Evolutionary conservation across 2,797 vertebrate genomes (phyloP), one percentile per base, ranked within the genome.

Genomic region (Simalia tracyae): DNA sequence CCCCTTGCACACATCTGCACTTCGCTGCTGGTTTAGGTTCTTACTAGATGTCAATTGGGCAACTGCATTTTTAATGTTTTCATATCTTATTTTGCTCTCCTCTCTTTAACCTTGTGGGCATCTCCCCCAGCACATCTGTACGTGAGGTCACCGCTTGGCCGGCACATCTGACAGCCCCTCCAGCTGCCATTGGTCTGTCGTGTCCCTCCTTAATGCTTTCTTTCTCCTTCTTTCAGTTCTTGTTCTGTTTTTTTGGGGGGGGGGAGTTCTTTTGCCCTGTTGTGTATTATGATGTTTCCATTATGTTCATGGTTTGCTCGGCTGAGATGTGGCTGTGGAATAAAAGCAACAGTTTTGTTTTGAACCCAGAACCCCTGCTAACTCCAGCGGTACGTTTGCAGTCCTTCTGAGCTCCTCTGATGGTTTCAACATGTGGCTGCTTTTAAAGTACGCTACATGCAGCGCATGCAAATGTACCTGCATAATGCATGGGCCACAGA

Each of bases 121-220:
- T 95, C 96, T 86, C 92, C 92, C 93, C 94, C 61, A 1, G 95
- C 96, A 96, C 95, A 94, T 96, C 93, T 50, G 3, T 94, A 92
- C 95, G 86, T 94, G 84, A 95, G 92, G 94, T 96, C 95, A 96
- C 95, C 95, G 95, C 95, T 94, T 93, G 94, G 95, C 87, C 95
- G 94, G 96, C 96, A 95, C 94, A 94, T 96, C 95, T 96, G 95
- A 96, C 95, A 95, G 95, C 95, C 93, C 50, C 50, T 94, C 95
- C 95, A 96, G 95, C 96, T 95, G 94, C 86, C 96, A 96, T 95
- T 94, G n/a, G 93, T 92, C 90, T 56, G 57, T 9, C 95, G 66
- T 57, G 81, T 72, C 91, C 93, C 81, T 90, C 28, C 36, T 42
- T 10, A n/a, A 26, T 61, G 60, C 57, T 19, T 36, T 31, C 94